Conservation (phyloP, 2,113 vertebrate species). For the Festucalex cinctus region DNA sequence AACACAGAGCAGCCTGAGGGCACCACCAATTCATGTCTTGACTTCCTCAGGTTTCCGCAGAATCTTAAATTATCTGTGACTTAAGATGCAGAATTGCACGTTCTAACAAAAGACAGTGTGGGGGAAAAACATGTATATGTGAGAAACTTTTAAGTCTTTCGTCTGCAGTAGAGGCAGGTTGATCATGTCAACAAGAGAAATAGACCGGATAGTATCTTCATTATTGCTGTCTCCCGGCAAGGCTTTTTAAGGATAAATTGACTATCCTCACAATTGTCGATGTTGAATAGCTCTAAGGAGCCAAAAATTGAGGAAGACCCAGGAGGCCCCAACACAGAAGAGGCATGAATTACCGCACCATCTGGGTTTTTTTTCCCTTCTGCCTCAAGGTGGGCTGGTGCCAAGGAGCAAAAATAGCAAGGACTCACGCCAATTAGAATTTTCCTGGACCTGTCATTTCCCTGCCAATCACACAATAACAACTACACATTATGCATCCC, state of each 20-base stretch:
- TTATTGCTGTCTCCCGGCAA: slow-evolving; percentile 17
- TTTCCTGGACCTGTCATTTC: slow-evolving; percentile 38
- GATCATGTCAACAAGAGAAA: slow-evolving; percentile 17
- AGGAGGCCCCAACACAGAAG: slow-evolving; percentile 13
- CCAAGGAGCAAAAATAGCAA: slow-evolving; percentile 24
- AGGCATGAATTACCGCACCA: slow-evolving; percentile 7
- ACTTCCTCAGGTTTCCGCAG: no score
- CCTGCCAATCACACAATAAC: slow-evolving; percentile 28
- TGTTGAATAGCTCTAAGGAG: slow-evolving; percentile 5
- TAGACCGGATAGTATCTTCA: slow-evolving; percentile 8
- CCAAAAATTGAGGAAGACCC: slow-evolving; percentile 21
- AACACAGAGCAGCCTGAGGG: no score
- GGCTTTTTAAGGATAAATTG: slow-evolving; percentile 23
- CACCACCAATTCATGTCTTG: no score
- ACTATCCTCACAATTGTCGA: slow-evolving; percentile 26
- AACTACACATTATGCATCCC: not conserved
- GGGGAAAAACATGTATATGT: not conserved
- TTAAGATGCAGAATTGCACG: not conserved
- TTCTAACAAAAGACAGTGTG: not conserved
- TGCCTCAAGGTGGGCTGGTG: slow-evolving; percentile 5
- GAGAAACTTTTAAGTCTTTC: slow-evolving; percentile 11
- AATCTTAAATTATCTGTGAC: not conserved
- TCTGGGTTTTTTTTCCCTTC: slow-evolving; percentile 13
- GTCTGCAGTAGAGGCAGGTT: not conserved
- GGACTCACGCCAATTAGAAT: slow-evolving; percentile 39